phyloP scores from a whole-genome alignment of 2,888 invertebrate species.

The Stenchaetothrips biformis region DNA sequence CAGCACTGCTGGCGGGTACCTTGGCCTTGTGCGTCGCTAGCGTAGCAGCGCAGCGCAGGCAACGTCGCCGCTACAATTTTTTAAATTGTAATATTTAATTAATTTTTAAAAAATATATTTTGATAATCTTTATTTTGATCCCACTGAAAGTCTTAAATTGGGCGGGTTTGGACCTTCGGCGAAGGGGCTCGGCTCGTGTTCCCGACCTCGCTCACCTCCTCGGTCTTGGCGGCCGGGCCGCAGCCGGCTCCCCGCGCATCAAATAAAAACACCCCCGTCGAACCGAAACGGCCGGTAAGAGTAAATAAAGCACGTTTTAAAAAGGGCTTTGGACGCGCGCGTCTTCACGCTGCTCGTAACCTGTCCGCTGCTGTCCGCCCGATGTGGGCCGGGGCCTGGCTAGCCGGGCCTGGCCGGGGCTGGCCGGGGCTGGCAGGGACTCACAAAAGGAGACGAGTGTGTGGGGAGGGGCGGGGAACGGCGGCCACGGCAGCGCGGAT shows the following conservation, averaged over 20 bases:
- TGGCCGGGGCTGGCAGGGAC: neutral
- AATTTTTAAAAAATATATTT: too few relatives aligned
- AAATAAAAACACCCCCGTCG: neutral
- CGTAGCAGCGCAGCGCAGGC: too few relatives aligned
- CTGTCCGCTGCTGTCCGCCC: constrained; percentile 13
- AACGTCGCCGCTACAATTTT: too few relatives aligned
- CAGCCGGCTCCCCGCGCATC: neutral
- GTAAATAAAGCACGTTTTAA: constrained; percentile 17
- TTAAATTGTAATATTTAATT: too few relatives aligned
- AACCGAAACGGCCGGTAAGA: neutral
- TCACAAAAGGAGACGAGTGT: neutral
- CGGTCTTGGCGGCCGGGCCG: neutral
- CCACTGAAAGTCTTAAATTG: too few relatives aligned
- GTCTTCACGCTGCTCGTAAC: neutral
- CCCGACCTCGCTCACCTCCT: neutral
- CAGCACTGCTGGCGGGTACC: too few relatives aligned
- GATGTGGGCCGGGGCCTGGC: neutral
- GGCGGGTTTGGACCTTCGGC: too few relatives aligned
- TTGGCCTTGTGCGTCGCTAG: too few relatives aligned
- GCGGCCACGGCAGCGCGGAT: too few relatives aligned
- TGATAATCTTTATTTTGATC: too few relatives aligned
- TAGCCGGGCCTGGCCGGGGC: neutral
- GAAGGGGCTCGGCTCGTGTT: too few relatives aligned
- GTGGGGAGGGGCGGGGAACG: too few relatives aligned
- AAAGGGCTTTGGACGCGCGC: neutral